A percentile compares a stretch with the other conserved stretches of the same genome.
phyloP scores from a whole-genome alignment of 1,140 invertebrate genomes.

The Calephelis nemesis region DNA sequence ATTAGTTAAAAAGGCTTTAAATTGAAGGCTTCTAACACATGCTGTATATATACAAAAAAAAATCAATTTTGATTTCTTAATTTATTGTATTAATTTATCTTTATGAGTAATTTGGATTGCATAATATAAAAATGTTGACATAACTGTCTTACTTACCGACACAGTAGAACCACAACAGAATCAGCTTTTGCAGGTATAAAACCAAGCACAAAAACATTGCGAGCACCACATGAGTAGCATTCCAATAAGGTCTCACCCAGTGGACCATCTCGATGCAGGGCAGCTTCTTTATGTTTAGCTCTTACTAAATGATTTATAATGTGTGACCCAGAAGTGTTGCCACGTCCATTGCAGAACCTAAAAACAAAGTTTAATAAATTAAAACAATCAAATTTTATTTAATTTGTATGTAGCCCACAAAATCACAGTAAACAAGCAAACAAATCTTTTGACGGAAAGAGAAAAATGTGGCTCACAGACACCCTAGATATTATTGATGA shows the following conservation, averaged over 20 bases:
- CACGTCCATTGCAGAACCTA: constrained; percentile 97
- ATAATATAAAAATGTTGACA: too few species aligned
- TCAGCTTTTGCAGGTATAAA: constrained; percentile 99
- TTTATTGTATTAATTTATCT: neutral
- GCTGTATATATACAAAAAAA: too few species aligned
- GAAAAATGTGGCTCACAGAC: too few species aligned
- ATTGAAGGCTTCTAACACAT: too few species aligned
- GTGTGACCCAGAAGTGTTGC: constrained; percentile 98
- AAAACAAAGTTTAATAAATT: neutral
- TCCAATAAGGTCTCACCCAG: constrained; percentile 98
- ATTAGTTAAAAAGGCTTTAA: too few species aligned
- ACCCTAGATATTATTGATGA: neutral
- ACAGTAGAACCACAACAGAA: constrained; percentile 98
- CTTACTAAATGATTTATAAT: constrained; percentile 99
- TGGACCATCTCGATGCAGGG: constrained; percentile 97
- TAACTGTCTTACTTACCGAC: constrained; percentile 80
- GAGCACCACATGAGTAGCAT: constrained; percentile 98
- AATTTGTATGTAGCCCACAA: too few species aligned
- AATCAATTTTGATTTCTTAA: too few species aligned
- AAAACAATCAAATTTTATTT: too few species aligned
- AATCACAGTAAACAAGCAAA: too few species aligned
- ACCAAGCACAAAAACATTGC: constrained; percentile 98
- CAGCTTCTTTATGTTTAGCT: constrained; percentile 99
- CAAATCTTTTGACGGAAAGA: too few species aligned
- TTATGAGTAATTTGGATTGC: too few species aligned